Evolutionary conservation across 2,113 vertebrate species (phyloP), one percentile per base, ranked within the genome.

Genomic region (Brevimyrus niger): DNA sequence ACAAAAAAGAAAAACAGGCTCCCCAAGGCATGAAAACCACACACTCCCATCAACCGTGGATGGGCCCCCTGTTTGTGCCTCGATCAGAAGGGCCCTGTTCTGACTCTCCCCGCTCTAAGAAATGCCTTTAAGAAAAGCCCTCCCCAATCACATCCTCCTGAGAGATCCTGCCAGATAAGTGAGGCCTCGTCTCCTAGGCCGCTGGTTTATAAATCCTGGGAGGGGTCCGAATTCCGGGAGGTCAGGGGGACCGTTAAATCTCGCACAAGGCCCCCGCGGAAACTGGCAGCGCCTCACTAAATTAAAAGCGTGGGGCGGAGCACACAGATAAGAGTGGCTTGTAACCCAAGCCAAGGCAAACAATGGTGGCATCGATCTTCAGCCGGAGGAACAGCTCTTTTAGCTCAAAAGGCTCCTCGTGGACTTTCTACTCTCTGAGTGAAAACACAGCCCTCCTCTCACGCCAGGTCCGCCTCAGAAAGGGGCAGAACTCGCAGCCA

Each of bases 281-380:
- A 89, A 80, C 46, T 61, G 76, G 55, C 17, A 47, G 42, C n/a
- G 73, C 65, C 82, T 83, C 47, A 38, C 88, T 89, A 90, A 89
- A 90, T 85, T 90, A 88, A 87, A 90, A 53, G 88, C 82, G 9
- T 50, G 55, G 88, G 65, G 35, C n/a, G 55, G 42, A 58, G 76
- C 61, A 55, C 13, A 61, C 53, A 85, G 89, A 88, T 87, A 90
- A 50, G 46, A 80, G 44, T 83, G 35, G 47, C 44, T 38, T 13
- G 55, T 76, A 47, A 73, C 19, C 48, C 65, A 38, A 88, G 89
- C 89, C 91, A 91, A 90, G 76, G 80, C 85, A 90, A 91, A 91
- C 88, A 89, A 19, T 53, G 69, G 90, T 47, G 46, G 69, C 42
- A 69, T 58, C 58, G 46, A 48, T 89, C 88, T 87, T 42, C 88